Evolutionary conservation across 2,113 vertebrate species (phyloP), one percentile per base, ranked within the genome.

Genomic region (Psittacus erithacus): DNA sequence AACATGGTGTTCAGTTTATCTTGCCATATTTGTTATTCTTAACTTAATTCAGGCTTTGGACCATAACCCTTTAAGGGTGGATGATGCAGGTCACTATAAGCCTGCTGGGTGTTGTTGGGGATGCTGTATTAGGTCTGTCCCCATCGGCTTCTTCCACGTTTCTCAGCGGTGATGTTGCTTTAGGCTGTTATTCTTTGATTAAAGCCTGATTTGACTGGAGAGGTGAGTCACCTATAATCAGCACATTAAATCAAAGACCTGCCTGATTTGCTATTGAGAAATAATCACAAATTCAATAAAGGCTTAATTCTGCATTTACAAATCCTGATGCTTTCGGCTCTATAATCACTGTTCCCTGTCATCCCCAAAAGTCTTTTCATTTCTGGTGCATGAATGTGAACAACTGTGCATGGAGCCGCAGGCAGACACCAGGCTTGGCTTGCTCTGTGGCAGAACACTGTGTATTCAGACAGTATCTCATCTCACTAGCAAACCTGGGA

Each of bases 201-300:
- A 89, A 93, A 43, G 35, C 52, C 57, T 88, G 91, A 67, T 92
- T 93, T 85, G 52, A 69, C 82, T 90, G 82, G 82, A 57, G 93
- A 92, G 95, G 70, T 85, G 94, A 85, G 44, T 93, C 92, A 85
- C 91, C 92, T 85, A 49, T 55, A 94, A 96, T 94, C 53, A 87
- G 92, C 52, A 60, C n/a, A 35, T 80, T 90, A 77, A 91, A 92
- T 57, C 44, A 90, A 88, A 82, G 82, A 62, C 62, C 52, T 44
- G 17, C 41, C 13, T 0, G 0, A 35, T 81, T 86, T 57, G n/a
- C 50, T 69, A 35, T 60, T 83, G 84, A 47, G 90, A 93, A 97
- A 86, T 73, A 76, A 92, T 90, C 59, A 65, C 44, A 79, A 86
- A 82, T 82, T 87, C 86, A 87, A 69, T 86, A 83, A 94, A 71